Evolutionary conservation across 2,797 vertebrate species (phyloP).

Genomic region (Rhynchonycteris naso): DNA sequence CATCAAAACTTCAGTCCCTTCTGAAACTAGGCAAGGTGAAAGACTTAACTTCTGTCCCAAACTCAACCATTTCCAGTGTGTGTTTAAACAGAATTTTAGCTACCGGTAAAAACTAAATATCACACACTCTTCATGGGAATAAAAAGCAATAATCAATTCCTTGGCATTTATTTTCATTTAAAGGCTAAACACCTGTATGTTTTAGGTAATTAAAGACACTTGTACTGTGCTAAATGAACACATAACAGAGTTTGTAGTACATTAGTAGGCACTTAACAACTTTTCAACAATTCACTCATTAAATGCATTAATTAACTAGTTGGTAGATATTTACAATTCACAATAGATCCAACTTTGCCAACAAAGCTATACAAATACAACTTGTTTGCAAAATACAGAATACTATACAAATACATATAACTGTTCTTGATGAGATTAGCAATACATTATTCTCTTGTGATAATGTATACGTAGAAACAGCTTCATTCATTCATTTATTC

Average conservation of each 20-base stretch:
- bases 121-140: not conserved
- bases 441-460: not conserved
- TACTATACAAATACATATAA: not conserved
- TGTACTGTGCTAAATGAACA: slow-evolving; percentile 3
- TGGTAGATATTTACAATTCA: not conserved
- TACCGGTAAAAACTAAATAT: slow-evolving; percentile 14
- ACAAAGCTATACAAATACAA: not conserved
- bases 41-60: not conserved
- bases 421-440: not conserved
- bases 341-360: not conserved
- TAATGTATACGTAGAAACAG: not conserved
- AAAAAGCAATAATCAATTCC: not conserved
- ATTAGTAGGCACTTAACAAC: not conserved
- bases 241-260: not conserved
- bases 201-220: not conserved
- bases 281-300: not conserved
- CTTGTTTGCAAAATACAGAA: slow-evolving; percentile 33
- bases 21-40: not conserved
- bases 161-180: slow-evolving; percentile 50
- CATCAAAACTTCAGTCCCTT: not conserved
- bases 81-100: slow-evolving; percentile 42
- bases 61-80: not conserved
- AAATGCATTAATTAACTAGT: slow-evolving; percentile 18
- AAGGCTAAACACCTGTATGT: slow-evolving; percentile 8
- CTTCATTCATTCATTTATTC: not conserved